Evolutionary conservation across 2,888 invertebrate genomes (phyloP).

Genomic region (Agrochola lota): DNA sequence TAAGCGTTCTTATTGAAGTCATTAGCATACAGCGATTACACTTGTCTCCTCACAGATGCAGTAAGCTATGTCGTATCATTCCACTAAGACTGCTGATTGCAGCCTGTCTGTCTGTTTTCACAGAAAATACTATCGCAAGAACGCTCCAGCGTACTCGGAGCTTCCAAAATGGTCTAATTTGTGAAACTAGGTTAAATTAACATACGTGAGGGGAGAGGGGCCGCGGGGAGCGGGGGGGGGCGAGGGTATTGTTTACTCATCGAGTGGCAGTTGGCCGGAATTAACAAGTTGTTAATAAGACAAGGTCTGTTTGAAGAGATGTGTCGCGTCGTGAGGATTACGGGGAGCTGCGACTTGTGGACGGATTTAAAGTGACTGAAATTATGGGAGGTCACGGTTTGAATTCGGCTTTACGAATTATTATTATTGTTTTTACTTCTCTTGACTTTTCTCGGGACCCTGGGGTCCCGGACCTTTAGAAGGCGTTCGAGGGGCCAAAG

Average conservation of each 20-base stretch:
- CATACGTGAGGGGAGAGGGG: conserved; percentile 59
- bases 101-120: conserved; percentile 55
- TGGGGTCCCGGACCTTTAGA: too few relatives aligned
- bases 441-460: too few relatives aligned
- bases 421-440: too few relatives aligned
- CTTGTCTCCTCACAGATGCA: conserved; percentile 26
- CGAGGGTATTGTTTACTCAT: conserved; percentile 69
- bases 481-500: too few relatives aligned
- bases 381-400: conserved; percentile 41
- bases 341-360: conserved; percentile 8
- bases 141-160: conserved; percentile 42
- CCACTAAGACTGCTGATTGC: conserved; percentile 40
- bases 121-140: conserved; percentile 60
- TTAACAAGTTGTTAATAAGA: conserved; percentile 71
- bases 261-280: conserved; percentile 67
- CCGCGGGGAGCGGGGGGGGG: conserved; percentile 9
- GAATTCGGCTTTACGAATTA: neutral
- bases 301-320: conserved; percentile 50
- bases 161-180: conserved; percentile 64
- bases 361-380: conserved; percentile 30
- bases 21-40: conserved; percentile 42
- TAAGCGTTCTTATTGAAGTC: conserved; percentile 9
- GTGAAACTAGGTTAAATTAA: conserved; percentile 71
- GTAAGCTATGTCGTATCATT: conserved; percentile 33
- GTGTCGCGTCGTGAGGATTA: conserved; percentile 41